Evolutionary conservation across 2,888 invertebrate species (phyloP).

Genomic region (Pyrrhosoma nymphula): DNA sequence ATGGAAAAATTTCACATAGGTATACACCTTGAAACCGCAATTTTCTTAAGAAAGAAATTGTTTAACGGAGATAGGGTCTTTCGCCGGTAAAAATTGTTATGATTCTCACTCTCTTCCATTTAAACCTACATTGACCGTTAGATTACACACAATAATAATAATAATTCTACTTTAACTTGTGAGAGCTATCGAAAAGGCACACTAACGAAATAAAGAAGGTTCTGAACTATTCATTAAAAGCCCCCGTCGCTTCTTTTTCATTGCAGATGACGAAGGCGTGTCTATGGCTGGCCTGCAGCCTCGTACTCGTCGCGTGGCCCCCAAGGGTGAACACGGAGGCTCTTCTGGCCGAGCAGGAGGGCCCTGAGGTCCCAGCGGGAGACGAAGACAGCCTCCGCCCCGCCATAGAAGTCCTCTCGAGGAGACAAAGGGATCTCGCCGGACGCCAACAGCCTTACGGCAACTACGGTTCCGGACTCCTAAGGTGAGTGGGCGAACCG

Average conservation of each 20-base stretch:
- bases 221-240: too few relatives aligned
- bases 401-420: conserved; percentile 80
- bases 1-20: too few relatives aligned
- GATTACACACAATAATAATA: too few relatives aligned
- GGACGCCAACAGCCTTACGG: conserved; percentile 21
- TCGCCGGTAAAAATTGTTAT: too few relatives aligned
- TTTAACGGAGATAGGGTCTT: too few relatives aligned
- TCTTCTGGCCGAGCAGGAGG: conserved; percentile 1
- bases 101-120: too few relatives aligned
- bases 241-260: not conserved
- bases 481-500: not conserved
- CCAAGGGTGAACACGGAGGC: not conserved
- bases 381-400: conserved; percentile 78
- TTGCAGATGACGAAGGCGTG: not conserved
- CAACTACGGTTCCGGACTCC: conserved; percentile 14
- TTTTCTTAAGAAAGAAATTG: too few relatives aligned
- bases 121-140: too few relatives aligned
- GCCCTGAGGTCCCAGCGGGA: not conserved
- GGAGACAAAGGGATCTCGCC: conserved; percentile 78
- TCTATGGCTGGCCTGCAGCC: conserved; percentile 1
- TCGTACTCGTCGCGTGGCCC: not conserved
- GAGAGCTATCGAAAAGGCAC: too few relatives aligned
- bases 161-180: too few relatives aligned
- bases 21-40: too few relatives aligned
- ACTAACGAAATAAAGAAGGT: too few relatives aligned